Percentiles rank a stretch among this genome's conserved stretches.
Evolutionary conservation across 2,113 vertebrate species (phyloP).

Genomic region (Ochotona princeps): DNA sequence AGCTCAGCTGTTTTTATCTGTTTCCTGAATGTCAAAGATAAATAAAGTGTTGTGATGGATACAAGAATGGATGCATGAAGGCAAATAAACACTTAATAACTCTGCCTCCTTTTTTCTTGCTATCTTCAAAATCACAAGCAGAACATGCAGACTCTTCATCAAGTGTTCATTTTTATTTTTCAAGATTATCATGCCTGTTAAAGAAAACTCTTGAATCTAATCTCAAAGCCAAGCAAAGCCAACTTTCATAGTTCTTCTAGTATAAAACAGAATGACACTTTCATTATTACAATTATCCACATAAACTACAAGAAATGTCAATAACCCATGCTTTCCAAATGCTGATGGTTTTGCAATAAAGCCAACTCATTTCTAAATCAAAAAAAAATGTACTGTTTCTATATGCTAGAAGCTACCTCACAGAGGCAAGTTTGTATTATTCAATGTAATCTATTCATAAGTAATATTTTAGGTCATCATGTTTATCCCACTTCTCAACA

Average conservation of each 20-base stretch:
- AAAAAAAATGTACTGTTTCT: not conserved
- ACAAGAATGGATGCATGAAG: not conserved
- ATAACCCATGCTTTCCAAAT: not conserved
- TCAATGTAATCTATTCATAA: conserved; percentile 24
- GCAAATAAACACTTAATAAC: not conserved
- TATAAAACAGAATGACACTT: conserved; percentile 3
- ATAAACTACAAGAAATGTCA: not conserved
- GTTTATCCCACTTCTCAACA: not conserved
- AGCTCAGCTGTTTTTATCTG: not conserved
- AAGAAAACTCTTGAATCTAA: not conserved
- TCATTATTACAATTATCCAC: not conserved
- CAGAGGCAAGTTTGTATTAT: not conserved
- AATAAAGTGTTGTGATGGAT: not conserved
- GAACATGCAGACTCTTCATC: not conserved
- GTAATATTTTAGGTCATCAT: not conserved
- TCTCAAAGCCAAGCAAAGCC: not conserved
- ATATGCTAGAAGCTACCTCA: not conserved
- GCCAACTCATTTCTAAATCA: not conserved
- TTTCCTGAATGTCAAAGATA: not conserved
- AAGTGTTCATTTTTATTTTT: not conserved
- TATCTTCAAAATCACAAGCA: not conserved
- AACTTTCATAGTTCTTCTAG: not conserved
- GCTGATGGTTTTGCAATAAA: not conserved
- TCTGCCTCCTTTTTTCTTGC: not conserved
- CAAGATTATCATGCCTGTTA: not conserved